Evolutionary conservation across 2,888 invertebrate species (phyloP).

Genomic region (Anthrax anthrax): DNA sequence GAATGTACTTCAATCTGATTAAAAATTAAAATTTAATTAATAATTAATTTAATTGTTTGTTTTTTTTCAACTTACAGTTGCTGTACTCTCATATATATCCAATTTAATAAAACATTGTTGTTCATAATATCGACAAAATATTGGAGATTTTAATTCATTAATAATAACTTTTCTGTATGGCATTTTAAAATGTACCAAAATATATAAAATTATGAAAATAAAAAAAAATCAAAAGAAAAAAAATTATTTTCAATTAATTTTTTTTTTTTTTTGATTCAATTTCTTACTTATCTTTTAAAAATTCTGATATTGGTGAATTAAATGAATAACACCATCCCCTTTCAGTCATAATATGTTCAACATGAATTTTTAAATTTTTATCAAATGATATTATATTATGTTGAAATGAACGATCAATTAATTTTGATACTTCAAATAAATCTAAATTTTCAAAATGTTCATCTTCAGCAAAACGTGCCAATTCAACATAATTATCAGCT

Average conservation of each 20-base stretch:
- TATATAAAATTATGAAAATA: background rate
- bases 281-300: background rate
- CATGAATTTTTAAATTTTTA: conserved; percentile 18
- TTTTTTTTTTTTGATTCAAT: no score
- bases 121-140: conserved; percentile 28
- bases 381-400: conserved; percentile 22
- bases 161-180: conserved; percentile 14
- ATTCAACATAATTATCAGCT: conserved; percentile 28
- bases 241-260: no score
- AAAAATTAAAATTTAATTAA: background rate
- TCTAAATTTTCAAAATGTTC: conserved; percentile 31
- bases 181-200: no score
- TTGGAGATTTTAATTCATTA: conserved; percentile 16
- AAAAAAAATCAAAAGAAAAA: no score
- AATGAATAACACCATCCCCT: conserved; percentile 48
- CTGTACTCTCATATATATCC: conserved; percentile 28
- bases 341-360: conserved; percentile 42
- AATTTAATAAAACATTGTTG: conserved; percentile 29
- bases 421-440: conserved; percentile 25
- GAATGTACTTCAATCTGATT: conserved; percentile 29
- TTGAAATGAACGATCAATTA: conserved; percentile 22
- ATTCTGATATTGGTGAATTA: conserved; percentile 37
- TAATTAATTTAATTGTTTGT: background rate
- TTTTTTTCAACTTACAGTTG: conserved; percentile 18
- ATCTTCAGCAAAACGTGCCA: conserved; percentile 34